Base-by-base conservation (phyloP, 92 coral and sea anemone species). In the Bergia puertoricense region DNA sequence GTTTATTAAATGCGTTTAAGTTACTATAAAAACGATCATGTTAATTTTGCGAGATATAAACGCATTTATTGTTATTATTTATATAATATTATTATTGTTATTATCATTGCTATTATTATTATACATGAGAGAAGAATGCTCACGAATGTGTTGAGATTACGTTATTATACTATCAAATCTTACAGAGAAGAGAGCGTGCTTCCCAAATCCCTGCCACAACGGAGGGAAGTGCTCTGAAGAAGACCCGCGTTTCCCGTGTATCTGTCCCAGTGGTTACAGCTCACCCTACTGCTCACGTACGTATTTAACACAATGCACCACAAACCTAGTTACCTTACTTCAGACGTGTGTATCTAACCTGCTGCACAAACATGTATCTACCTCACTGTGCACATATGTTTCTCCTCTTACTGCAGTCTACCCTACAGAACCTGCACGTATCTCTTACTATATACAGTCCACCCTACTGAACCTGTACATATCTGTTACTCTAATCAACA, bases 211-310 rank as follows among this genome's bases (percentile, higher is more conserved):
- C 5, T 94, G 96, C 79, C 88, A 74, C 23, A 94, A 94, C 43
- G 88, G 91, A 67, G 96, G 96, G 16, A 81, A 91, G 65, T 94
- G 96, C 73, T 77, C 89, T 30, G 91, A 81, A 38, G 96, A 88
- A 80, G 93, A 91, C 37, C 51, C 91, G 22, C 39, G 89, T 7
- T 90, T 57, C 57, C 96, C 95, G 5, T 96, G 98, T 40, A 79
- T 93, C 66, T 96, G 98, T 81, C 94, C 96, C 20, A 86, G 43
- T 57, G 98, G 94, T 37, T 96, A 85, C 91, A 96, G 87, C 76
- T 94, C 92, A 41, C 99, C 98, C 46, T 90, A 92, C 48, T 96
- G 98, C 74, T 79, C 85, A 91, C 95, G 98, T 95, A 86, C 69
- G 69, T 62, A 62, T 62, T 62, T 73, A 73, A 11, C 8, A 8